Percentiles rank a stretch among this genome's conserved stretches.
These are phyloP conservation scores for Conus betulinus DNA, from an alignment of 1,140 invertebrate species.

Conservation along the genomic window DNA sequence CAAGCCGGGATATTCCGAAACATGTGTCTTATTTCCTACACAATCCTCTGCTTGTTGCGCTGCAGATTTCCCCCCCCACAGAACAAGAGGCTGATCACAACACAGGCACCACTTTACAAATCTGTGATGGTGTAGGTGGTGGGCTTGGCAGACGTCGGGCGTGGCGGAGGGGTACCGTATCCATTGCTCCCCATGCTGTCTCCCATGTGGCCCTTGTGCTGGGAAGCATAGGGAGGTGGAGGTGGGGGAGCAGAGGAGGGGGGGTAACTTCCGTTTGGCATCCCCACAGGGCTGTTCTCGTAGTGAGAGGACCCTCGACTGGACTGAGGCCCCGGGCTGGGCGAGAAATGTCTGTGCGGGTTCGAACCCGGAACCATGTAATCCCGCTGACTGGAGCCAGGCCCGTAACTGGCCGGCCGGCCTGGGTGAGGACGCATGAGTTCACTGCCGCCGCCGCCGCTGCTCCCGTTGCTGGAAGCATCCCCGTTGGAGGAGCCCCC, in stretches of 20 bases:
- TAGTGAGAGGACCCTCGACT: slow-evolving; percentile 14
- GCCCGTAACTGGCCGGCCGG: not conserved
- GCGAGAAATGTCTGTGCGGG: not conserved
- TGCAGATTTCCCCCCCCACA: no score
- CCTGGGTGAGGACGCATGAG: not conserved
- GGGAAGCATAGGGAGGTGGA: slow-evolving; percentile 14
- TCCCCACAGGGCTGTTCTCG: not conserved
- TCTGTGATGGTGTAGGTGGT: slow-evolving; percentile 35
- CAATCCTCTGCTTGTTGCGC: no score
- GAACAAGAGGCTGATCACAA: no score
- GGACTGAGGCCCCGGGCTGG: not conserved
- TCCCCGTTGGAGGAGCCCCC: slow-evolving; percentile 3
- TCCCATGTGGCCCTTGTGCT: not conserved
- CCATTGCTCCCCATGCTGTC: not conserved
- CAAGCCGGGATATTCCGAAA: no score
- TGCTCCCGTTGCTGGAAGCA: not conserved
- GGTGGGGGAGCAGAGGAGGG: slow-evolving; percentile 13
- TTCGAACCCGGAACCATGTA: not conserved
- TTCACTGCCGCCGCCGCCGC: not conserved
- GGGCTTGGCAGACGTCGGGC: slow-evolving; percentile 25
- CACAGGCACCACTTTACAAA: not conserved
- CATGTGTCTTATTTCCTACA: no score
- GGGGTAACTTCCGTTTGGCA: slow-evolving; percentile 20
- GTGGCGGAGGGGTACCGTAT: slow-evolving; percentile 21
- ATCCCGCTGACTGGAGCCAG: not conserved